A percentile compares a stretch with the other conserved stretches of the same genome.
These are phyloP conservation scores for Apamea epomidion DNA, from an alignment of 2,888 invertebrate species.

Conservation along the genomic window DNA sequence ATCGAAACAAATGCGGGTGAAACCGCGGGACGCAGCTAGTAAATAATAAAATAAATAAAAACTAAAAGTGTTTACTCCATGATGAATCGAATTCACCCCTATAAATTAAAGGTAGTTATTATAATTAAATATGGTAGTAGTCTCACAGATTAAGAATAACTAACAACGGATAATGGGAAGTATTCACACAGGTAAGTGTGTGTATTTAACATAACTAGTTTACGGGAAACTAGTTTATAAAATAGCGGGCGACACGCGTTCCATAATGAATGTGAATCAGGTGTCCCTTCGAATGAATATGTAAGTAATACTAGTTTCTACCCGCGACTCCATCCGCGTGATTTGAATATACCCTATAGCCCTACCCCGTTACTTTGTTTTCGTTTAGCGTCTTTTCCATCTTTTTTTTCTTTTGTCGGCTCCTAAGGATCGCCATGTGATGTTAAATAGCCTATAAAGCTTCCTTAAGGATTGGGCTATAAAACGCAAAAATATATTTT, in stretches of 20 bases:
- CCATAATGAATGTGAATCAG: slow-evolving; percentile 29
- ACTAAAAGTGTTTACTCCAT: background rate
- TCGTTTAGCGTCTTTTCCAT: too few relatives aligned
- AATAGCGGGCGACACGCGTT: slow-evolving; percentile 41
- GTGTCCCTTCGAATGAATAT: slow-evolving; percentile 14
- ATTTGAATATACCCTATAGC: background rate
- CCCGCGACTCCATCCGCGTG: background rate
- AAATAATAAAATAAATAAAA: background rate
- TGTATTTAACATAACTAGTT: slow-evolving; percentile 59
- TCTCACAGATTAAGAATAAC: slow-evolving; percentile 14
- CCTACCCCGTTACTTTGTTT: background rate
- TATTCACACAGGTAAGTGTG: slow-evolving; percentile 3
- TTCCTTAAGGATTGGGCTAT: background rate
- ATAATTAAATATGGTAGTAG: background rate
- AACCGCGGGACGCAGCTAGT: too few relatives aligned
- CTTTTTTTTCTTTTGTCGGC: background rate
- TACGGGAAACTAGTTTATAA: slow-evolving; percentile 53
- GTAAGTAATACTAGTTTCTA: background rate
- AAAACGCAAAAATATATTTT: background rate
- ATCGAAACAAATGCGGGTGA: too few relatives aligned
- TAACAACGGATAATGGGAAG: slow-evolving; percentile 20
- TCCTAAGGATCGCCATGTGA: background rate
- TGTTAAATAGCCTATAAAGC: background rate
- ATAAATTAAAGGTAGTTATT: background rate
- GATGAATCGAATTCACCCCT: background rate